These are phyloP conservation scores for Falcunculus frontatus DNA, from an alignment of 2,113 vertebrate genomes.

Conservation along the genomic window DNA sequence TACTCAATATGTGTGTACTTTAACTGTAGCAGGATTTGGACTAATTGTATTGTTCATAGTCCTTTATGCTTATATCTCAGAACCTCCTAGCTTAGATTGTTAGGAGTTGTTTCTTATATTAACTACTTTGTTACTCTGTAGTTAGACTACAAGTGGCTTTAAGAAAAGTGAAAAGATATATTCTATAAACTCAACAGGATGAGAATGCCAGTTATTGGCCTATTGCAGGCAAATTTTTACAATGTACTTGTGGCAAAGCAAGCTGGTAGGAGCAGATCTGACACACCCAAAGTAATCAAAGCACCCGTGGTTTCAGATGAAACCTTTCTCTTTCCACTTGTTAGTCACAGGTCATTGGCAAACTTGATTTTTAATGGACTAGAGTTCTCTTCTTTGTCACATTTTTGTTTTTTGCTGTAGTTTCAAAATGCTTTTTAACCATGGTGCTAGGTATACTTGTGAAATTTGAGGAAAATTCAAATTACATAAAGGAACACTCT, in stretches of 20 bases:
- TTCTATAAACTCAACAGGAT: not conserved
- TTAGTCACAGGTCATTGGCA: not conserved
- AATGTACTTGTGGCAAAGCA: not conserved
- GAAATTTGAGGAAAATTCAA: not conserved
- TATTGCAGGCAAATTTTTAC: not conserved
- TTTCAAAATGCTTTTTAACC: not conserved
- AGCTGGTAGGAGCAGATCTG: not conserved
- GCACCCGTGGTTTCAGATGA: not conserved
- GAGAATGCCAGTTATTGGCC: not conserved
- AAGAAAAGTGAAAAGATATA: not conserved
- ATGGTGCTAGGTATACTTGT: not conserved
- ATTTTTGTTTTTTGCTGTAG: not conserved
- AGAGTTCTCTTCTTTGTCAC: not conserved
- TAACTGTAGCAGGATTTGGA: not conserved
- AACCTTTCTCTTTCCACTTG: not conserved
- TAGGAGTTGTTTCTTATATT: not conserved
- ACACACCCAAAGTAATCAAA: conserved; percentile 7
- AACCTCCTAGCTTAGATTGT: not conserved
- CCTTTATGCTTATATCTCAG: not conserved
- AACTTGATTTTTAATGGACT: not conserved
- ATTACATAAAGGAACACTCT: not conserved
- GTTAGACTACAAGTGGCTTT: not conserved
- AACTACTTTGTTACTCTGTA: not conserved
- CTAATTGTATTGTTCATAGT: not conserved
- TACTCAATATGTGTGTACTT: not conserved